Evolutionary conservation across 64 coral and sea anemone species (phyloP).

Genomic region (Anthopleura sola): DNA sequence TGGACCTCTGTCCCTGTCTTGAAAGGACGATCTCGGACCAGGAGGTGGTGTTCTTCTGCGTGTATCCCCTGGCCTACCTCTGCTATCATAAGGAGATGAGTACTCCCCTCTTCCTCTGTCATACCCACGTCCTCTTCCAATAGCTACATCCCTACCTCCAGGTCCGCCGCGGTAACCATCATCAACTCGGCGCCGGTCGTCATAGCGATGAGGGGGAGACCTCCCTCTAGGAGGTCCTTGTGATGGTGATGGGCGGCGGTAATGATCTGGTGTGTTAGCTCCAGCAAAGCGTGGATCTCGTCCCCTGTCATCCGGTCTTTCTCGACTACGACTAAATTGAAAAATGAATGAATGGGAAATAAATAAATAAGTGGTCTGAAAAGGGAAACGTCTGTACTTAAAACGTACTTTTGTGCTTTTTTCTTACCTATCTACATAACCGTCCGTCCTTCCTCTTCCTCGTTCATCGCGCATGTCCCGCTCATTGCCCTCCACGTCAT

Average conservation of each 20-base stretch:
- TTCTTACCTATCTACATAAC: not conserved
- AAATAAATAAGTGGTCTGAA: no score
- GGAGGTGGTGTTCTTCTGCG: slow-evolving; percentile 46
- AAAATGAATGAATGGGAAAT: not conserved
- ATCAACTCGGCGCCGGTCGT: slow-evolving; percentile 44
- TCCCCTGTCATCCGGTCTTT: slow-evolving; percentile 49
- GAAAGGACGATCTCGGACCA: slow-evolving; percentile 25
- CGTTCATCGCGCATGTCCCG: slow-evolving; percentile 28
- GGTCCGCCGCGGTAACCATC: slow-evolving; percentile 46
- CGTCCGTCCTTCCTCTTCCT: not conserved
- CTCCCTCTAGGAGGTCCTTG: slow-evolving; percentile 28
- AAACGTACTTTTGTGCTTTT: not conserved
- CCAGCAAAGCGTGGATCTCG: slow-evolving; percentile 22
- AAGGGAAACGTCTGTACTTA: no score
- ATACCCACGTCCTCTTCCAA: slow-evolving; percentile 38
- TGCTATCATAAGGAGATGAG: slow-evolving; percentile 46
- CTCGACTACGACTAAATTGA: slow-evolving; percentile 33
- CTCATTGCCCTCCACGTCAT: slow-evolving; percentile 23
- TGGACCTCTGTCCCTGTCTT: slow-evolving; percentile 25
- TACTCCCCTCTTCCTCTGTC: slow-evolving; percentile 38
- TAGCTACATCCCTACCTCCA: slow-evolving; percentile 11
- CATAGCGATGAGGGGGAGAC: slow-evolving; percentile 41
- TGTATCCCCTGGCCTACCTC: slow-evolving; percentile 27
- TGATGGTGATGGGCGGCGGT: slow-evolving; percentile 35
- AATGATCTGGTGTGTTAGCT: slow-evolving; percentile 30